A percentile compares a stretch with the other conserved stretches of the same genome.
phyloP scores from a whole-genome alignment of 2,797 vertebrate species.

The Sebastes iracundus region DNA sequence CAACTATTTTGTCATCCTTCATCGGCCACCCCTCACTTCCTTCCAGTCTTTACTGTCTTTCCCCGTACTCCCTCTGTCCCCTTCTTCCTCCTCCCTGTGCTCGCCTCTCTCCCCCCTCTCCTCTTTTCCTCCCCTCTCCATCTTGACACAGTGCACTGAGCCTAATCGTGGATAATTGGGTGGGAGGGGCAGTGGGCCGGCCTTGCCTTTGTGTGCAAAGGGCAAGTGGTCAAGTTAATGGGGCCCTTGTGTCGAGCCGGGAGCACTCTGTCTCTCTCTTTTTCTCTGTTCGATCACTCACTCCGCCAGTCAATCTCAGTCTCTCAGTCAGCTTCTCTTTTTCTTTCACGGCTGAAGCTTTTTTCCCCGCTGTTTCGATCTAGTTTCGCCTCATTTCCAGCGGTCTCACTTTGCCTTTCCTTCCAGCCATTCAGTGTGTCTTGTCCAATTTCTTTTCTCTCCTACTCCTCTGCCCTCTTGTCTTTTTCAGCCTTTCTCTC shows the following conservation, averaged over 20 bases:
- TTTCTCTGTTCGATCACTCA: slow-evolving; percentile 76
- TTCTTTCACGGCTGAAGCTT: slow-evolving; percentile 60
- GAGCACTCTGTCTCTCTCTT: slow-evolving; percentile 81
- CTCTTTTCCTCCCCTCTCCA: slow-evolving; percentile 89
- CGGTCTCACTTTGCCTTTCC: slow-evolving; percentile 52
- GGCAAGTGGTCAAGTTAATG: slow-evolving; percentile 99
- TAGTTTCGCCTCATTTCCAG: slow-evolving; percentile 63
- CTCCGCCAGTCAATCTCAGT: slow-evolving; percentile 70
- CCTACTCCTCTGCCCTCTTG: slow-evolving; percentile 33
- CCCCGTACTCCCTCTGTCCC: slow-evolving; percentile 24
- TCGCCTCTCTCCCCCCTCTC: slow-evolving; percentile 79
- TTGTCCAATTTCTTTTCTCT: slow-evolving; percentile 42
- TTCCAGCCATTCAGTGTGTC: slow-evolving; percentile 25
- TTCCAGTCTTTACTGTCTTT: slow-evolving; percentile 21
- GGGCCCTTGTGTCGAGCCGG: slow-evolving; percentile 95
- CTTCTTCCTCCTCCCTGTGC: slow-evolving; percentile 44
- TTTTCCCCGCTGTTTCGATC: slow-evolving; percentile 66
- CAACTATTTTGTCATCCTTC: not conserved
- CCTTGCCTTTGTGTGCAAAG: slow-evolving; percentile 98
- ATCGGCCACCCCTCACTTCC: slow-evolving; percentile 18
- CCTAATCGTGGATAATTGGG: slow-evolving; percentile 99
- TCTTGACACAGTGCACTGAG: slow-evolving; percentile 99
- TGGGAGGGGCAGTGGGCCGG: slow-evolving; percentile 98
- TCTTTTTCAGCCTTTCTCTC: slow-evolving; percentile 45
- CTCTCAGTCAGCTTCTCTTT: slow-evolving; percentile 64